Conservation (phyloP, 2,113 vertebrate genomes). For the Neotoma lepida region DNA sequence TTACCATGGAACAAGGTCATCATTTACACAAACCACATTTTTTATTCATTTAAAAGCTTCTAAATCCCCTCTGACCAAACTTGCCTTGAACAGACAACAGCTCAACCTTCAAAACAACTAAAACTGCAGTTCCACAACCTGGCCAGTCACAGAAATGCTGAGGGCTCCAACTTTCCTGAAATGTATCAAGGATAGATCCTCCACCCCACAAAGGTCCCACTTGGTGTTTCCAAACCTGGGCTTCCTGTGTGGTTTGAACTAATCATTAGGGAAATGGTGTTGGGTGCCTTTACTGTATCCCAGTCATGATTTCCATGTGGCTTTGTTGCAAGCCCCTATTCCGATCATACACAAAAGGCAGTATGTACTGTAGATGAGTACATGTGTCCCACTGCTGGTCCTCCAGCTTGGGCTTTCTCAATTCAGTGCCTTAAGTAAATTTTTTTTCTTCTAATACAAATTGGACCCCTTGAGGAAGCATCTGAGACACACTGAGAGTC, state of each 20-base stretch:
- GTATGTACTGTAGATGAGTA: accelerated
- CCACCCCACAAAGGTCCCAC: accelerated
- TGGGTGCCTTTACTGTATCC: accelerated
- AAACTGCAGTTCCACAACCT: neutral
- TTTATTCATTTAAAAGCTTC: neutral
- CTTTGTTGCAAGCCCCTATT: neutral
- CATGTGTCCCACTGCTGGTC: neutral
- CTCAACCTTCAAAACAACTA: neutral
- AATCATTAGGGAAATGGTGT: neutral
- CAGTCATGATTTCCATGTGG: accelerated
- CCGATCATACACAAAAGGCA: neutral
- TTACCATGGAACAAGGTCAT: neutral
- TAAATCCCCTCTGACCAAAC: neutral
- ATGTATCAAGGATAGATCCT: neutral
- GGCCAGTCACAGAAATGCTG: neutral
- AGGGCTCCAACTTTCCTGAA: neutral
- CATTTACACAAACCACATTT: neutral
- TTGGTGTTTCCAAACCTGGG: neutral
- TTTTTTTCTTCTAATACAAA: neutral
- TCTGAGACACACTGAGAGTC: neutral
- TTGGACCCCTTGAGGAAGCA: neutral
- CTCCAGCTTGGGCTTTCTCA: neutral
- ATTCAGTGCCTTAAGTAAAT: neutral
- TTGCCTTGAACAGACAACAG: neutral
- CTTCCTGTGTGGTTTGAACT: accelerated